Conservation (phyloP, 2,888 invertebrate species). For the Leucophora obtusa region DNA sequence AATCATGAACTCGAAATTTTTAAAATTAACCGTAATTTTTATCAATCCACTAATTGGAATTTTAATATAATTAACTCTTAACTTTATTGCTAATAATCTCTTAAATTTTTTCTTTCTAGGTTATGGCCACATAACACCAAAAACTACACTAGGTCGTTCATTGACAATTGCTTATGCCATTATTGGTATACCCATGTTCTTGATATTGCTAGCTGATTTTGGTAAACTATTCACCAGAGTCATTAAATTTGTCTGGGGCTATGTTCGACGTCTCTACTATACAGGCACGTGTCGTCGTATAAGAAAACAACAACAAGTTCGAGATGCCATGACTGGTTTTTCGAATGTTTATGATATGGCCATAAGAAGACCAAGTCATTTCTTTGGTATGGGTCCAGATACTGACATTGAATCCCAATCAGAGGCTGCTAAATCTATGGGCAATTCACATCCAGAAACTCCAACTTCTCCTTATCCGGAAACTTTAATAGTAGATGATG, state of each 20-base stretch:
- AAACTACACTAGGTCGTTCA: constrained; percentile 90
- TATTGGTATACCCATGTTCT: constrained; percentile 96
- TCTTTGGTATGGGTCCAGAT: constrained; percentile 80
- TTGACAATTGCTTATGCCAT: constrained; percentile 96
- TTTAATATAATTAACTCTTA: too few species aligned
- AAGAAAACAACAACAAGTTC: constrained; percentile 86
- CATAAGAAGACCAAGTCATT: constrained; percentile 85
- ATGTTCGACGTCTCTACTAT: constrained; percentile 89
- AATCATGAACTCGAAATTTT: too few species aligned
- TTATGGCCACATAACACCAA: constrained; percentile 97
- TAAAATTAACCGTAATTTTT: too few species aligned
- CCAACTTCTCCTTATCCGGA: constrained; percentile 89
- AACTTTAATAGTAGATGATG: constrained; percentile 89
- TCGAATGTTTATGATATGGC: constrained; percentile 89
- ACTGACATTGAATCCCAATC: constrained; percentile 80
- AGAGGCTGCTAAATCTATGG: constrained; percentile 65
- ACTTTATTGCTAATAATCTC: background rate
- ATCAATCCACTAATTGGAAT: too few species aligned
- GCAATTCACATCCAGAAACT: constrained; percentile 80
- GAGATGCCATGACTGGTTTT: constrained; percentile 91
- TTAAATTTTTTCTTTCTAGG: constrained; percentile 82
- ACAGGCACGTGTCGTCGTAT: constrained; percentile 90
- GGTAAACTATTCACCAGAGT: constrained; percentile 94
- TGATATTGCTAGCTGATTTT: constrained; percentile 95
- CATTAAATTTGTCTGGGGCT: constrained; percentile 94